Conservation (phyloP, 2,113 vertebrate species). For the Ailuropoda melanoleuca region DNA sequence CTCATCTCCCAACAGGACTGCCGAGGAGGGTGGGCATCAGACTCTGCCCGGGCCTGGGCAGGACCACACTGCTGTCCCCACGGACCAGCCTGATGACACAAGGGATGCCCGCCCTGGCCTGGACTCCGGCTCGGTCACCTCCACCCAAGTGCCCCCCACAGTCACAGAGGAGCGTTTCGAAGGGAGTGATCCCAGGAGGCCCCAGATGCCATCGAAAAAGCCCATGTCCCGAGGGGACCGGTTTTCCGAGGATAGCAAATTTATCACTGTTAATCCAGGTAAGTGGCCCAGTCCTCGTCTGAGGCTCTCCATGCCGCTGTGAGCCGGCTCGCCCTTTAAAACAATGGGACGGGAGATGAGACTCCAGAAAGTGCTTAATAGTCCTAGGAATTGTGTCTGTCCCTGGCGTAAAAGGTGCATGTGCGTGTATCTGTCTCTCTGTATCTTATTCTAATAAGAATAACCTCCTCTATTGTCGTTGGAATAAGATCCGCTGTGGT, state of each 20-base stretch:
- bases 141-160: constrained; percentile 87
- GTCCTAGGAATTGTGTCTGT: background rate
- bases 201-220: constrained; percentile 78
- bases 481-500: background rate
- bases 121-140: constrained; percentile 70
- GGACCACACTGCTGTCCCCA: constrained; percentile 69
- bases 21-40: constrained; percentile 84
- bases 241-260: constrained; percentile 85
- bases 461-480: background rate
- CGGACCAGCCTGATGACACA: constrained; percentile 68
- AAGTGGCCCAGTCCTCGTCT: constrained; percentile 53
- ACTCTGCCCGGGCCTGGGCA: constrained; percentile 78
- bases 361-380: background rate
- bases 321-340: rapidly evolving
- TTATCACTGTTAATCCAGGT: constrained; percentile 93
- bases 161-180: constrained; percentile 82
- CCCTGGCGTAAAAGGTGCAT: rapidly evolving
- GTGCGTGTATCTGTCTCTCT: rapidly evolving
- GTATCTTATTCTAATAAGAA: background rate
- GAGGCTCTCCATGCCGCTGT: background rate
- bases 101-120: background rate
- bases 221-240: constrained; percentile 75
- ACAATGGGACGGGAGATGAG: rapidly evolving
- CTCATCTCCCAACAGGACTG: constrained; percentile 78
- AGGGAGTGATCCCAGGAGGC: constrained; percentile 78